Evolutionary conservation across 2,888 invertebrate species (phyloP).

Genomic region (Stegana nigrithorax): DNA sequence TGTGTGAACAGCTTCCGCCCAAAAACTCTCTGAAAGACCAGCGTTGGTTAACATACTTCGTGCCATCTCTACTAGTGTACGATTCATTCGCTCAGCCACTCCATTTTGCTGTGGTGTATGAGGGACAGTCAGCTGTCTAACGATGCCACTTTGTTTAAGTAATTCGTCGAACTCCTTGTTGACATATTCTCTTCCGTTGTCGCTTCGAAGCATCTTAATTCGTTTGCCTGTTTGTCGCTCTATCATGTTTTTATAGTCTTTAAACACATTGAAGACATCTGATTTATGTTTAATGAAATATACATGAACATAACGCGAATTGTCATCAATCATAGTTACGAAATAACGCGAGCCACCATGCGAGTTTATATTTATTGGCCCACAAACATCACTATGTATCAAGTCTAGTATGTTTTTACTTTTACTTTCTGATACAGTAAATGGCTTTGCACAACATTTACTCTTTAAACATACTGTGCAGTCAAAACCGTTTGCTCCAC

Average conservation of each 20-base stretch:
- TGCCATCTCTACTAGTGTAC: background rate
- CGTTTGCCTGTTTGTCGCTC: background rate
- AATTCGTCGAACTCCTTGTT: background rate
- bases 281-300: background rate
- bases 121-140: constrained; percentile 1
- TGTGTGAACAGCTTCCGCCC: constrained; percentile 19
- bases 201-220: background rate
- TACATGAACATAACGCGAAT: background rate
- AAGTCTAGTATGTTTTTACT: background rate
- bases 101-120: constrained; percentile 13
- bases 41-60: constrained; percentile 21
- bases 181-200: background rate
- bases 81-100: background rate
- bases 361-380: background rate
- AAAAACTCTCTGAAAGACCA: constrained; percentile 6
- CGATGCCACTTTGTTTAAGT: background rate
- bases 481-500: background rate
- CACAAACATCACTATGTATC: background rate
- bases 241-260: background rate
- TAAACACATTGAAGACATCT: background rate
- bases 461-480: background rate
- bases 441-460: background rate
- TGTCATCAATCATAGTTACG: constrained; percentile 1
- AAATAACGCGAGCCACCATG: background rate
- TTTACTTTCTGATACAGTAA: background rate